Base-by-base conservation (phyloP, 2,888 invertebrate species). In the Palloptera scutellata region DNA sequence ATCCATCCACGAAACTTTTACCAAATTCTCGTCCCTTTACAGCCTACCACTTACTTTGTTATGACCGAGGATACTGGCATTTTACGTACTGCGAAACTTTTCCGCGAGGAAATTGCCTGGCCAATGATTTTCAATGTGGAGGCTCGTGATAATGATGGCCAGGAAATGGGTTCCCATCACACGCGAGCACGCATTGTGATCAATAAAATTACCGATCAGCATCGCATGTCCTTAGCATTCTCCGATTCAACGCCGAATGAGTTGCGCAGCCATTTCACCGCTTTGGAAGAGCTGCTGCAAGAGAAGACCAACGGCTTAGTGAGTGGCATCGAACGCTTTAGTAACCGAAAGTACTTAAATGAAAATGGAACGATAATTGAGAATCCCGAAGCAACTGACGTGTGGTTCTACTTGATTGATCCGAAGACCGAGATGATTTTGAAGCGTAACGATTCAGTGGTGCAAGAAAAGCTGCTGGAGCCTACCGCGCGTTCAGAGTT, bases 361-460 rank as follows among this genome's bases (percentile, higher is more conserved):
- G 89, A 89, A 61, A 95, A 94, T 80, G 91, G 92, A 5, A 92
- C 93, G 0, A 83, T 94, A 19, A 85, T 85, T 45, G 90, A 88
- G 68, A 92, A 93, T 80, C 86, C 89, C 0, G 87, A 88, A 8
- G 93, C 92, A 9, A 94, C 95, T 0, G 95, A 96, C 77, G 89
- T 95, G 8, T 95, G 95, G 94, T 90, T 96, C 81, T 95, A 95
- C 77, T 88, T 92, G 0, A 87, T 96, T 2, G 93, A 96, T 85
- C 95, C 95, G 0, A 87, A 86, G 63, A 91, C 90, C 0, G 94
- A 94, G 71, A 86, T 86, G 61, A 92, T 96, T 73, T 83, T 96
- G 51, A 86, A 88, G 0, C 88, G 93, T 58, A 94, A 94, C 74
- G 91, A 91, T 71, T 87, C 89, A 1, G 83, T 88, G 45, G 89